Evolutionary conservation across 2,888 invertebrate species (phyloP), one percentile per base, ranked within the genome.

Genomic region (Tipula helvola): DNA sequence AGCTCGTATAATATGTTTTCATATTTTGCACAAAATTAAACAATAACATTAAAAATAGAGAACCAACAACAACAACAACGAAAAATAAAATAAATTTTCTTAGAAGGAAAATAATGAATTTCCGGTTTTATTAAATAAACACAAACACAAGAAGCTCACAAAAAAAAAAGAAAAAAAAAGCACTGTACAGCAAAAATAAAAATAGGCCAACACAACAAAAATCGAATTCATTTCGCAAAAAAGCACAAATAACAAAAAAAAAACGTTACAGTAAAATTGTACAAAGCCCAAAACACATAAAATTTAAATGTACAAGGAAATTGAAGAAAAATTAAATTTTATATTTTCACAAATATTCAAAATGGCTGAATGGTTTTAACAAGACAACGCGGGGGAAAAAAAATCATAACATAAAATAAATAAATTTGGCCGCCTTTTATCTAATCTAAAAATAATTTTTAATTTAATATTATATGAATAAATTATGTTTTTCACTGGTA

Each of bases 291-390:
- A 71, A 71, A 28, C 10, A 71, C 28, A 71, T 71, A 71, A 71
- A 71, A 71, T 71, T 71, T 71, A 71, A 71, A 71, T 71, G 71
- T 12, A 71, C 71, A 71, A 71, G 71, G 71, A 71, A 71, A 71
- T 71, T 71, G 71, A 71, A 71, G 71, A 71, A 71, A 71, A 71
- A 71, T 71, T 71, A 71, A 71, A 71, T 71, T 71, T 71, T 71
- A 28, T 71, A 28, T 28, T 71, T 71, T 28, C 71, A 10, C 18
- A 71, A 71, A 71, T 71, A 71, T 71, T 71, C 71, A 71, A 71
- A 71, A 71, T 71, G 71, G 71, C 71, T 71, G 71, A 71, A 71
- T 71, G 71, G 71, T 28, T 71, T 71, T 71, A 28, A 71, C 28
- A 28, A 28, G 28, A 28, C 28, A 71, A 10, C 18, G 28, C 28